These are phyloP conservation scores for Horisme vitalbata DNA, from an alignment of 2,888 invertebrate genomes.

Conservation along the genomic window DNA sequence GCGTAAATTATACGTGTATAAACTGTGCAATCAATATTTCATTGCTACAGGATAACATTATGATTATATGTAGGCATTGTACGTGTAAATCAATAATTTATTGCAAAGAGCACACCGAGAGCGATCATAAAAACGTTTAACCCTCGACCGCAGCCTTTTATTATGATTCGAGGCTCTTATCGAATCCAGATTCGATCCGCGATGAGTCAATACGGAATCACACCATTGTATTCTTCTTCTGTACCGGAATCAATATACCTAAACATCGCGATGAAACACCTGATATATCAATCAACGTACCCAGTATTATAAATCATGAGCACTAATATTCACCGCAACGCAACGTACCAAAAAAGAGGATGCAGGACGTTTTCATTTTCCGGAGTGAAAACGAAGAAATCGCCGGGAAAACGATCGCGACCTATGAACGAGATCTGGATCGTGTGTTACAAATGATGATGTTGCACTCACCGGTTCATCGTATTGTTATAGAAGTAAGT, in stretches of 20 bases:
- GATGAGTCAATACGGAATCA: constrained; percentile 50
- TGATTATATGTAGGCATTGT: neutral
- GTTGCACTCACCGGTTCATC: constrained; percentile 53
- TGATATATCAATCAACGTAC: constrained; percentile 30
- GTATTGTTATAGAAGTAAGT: constrained; percentile 32
- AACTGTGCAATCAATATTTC: constrained; percentile 23
- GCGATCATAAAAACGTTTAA: constrained; percentile 12
- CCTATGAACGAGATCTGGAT: constrained; percentile 3
- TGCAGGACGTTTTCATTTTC: constrained; percentile 45
- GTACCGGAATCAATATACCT: constrained; percentile 33
- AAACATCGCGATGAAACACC: constrained; percentile 31
- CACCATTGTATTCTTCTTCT: constrained; percentile 34
- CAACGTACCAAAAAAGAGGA: constrained; percentile 34
- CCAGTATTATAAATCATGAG: constrained; percentile 24
- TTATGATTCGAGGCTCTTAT: constrained; percentile 13
- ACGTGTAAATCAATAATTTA: neutral
- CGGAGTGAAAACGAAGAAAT: constrained; percentile 49
- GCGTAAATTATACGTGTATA: constrained; percentile 16
- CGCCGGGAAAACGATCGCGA: constrained; percentile 24
- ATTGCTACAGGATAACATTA: constrained; percentile 26
- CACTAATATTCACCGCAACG: constrained; percentile 30
- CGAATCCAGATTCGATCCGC: constrained; percentile 27
- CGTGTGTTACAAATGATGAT: constrained; percentile 2
- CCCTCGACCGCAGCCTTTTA: constrained; percentile 23
- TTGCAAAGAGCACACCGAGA: constrained; percentile 1